Evolutionary conservation across 2,113 vertebrate genomes (phyloP), one percentile per base, ranked within the genome.

Genomic region (Semicossyphus pulcher): DNA sequence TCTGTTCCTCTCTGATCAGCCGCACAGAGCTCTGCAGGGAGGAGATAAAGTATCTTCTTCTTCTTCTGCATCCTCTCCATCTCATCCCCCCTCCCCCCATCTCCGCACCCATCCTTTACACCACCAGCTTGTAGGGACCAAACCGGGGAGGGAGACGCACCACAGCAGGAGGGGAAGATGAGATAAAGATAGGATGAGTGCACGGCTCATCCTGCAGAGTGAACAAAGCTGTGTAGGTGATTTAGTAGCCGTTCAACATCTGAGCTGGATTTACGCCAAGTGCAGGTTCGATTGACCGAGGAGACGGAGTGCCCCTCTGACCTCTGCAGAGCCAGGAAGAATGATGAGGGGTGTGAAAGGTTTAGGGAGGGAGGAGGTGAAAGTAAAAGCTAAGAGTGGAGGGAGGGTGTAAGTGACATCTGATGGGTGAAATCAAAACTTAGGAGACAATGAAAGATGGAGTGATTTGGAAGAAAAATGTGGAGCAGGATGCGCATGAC

Each of bases 1-100:
- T 76, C 25, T 15, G 7, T 70, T 79, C 76, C 63, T 67, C 54
- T 76, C 53, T 69, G 58, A 87, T 81, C 76, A 86, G 53, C 68
- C 61, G 36, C 48, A 44, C 56, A 66, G 45, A 72, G 69, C 74
- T 73, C 74, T 88, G 81, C 74, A 72, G 80, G 49, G 63, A 77
- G 52, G 44, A 77, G 86, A 88, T 87, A 81, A 83, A 86, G 59
- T 44, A 45, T 68, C 66, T 57, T 69, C 45, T 68, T 64, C 34
- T 67, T 42, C 59, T 37, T 56, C 75, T 63, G 11, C 60, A 31
- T 74, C 23, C 39, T 56, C 37, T 36, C 9, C n/a, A 7, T 53
- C 39, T 37, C 8, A 56, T 10, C 29, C n/a, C n/a, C 75, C 68
- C 18, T 10, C 45, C 62, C 44, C 57, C 52, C 15, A 15, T 2